These are phyloP conservation scores for Lydus trimaculatus DNA, from an alignment of 2,888 invertebrate genomes.

Conservation along the genomic window DNA sequence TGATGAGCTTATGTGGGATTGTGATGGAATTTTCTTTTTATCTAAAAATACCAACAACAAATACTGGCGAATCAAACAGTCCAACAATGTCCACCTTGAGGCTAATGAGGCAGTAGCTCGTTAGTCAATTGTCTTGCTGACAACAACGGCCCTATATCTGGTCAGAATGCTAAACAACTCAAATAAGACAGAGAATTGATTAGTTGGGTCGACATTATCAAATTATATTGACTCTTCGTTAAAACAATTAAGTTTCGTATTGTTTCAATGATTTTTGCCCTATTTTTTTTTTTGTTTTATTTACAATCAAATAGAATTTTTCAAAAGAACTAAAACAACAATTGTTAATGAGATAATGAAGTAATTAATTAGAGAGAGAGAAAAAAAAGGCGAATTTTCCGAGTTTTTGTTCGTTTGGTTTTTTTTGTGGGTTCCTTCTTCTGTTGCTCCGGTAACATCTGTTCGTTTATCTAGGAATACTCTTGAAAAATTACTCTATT, in stretches of 20 bases:
- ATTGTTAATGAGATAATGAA: slow-evolving; percentile 21
- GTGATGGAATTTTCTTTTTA: slow-evolving; percentile 8
- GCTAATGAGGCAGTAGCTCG: slow-evolving; percentile 52
- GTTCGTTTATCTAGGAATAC: slow-evolving; percentile 35
- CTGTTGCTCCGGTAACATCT: slow-evolving; percentile 28
- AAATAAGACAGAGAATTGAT: slow-evolving; percentile 42
- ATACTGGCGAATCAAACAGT: slow-evolving; percentile 39
- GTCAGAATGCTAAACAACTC: slow-evolving; percentile 48
- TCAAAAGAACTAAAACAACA: slow-evolving; percentile 22
- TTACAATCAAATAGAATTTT: slow-evolving; percentile 20
- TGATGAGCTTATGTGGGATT: background rate
- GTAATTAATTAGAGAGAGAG: background rate
- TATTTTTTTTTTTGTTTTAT: slow-evolving; percentile 15
- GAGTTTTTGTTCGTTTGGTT: background rate
- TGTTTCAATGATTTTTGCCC: slow-evolving; percentile 33
- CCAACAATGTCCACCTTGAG: slow-evolving; percentile 50
- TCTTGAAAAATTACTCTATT: slow-evolving; percentile 40
- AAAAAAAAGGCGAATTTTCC: slow-evolving; percentile 13
- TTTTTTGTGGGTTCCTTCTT: background rate
- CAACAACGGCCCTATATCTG: slow-evolving; percentile 47
- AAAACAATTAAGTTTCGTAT: slow-evolving; percentile 44
- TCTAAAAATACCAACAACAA: slow-evolving; percentile 19
- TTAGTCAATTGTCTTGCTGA: slow-evolving; percentile 56
- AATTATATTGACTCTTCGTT: slow-evolving; percentile 40
- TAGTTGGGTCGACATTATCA: slow-evolving; percentile 42